Evolutionary conservation across 2,888 invertebrate species (phyloP), one percentile per base, ranked within the genome.

Genomic region (Synanthedon andrenaeformis): DNA sequence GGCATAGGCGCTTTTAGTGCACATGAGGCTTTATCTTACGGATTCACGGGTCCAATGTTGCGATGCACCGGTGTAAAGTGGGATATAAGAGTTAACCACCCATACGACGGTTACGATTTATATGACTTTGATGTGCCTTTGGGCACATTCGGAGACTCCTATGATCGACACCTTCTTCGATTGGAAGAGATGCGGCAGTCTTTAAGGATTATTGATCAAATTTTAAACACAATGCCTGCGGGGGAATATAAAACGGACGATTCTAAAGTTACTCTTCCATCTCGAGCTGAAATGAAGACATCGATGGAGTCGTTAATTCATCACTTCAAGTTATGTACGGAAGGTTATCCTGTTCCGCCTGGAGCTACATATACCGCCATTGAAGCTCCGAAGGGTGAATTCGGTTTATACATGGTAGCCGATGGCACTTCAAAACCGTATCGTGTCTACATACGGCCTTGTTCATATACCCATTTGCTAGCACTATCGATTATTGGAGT

Each of bases 231-330:
- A 62, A 96, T 97, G 91, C 96, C 96, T 0, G 73, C 81, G 19
- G 96, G 95, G 0, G 94, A 94, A 73, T 83, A 93, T 45, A 92
- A 90, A 74, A 89, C 91, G 0, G 96, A 97, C 68, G 95, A 97
- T 77, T 88, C 91, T 52, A 97, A 97, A 82, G 81, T 96, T 42
- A 76, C 86, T 12, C 91, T 95, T 4, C 96, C 96, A 2, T 89
- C 80, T 42, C 88, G 96, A 59, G 81, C 78, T 3, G 93, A 94
- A 80, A 96, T 97, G 96, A 96, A 96, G 85, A 91, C 89, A 4
- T 90, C 90, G 6, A 97, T 96, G 96, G 96, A 96, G 76, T 90
- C 94, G 1, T 79, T 96, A 50, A 96, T 96, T 66, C 96, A 96
- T 76, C 96, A 96, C 72, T 96, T 97, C 76, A 96, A 96, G 74